Evolutionary conservation across 35 echinoderm and acorn worm species (phyloP), one percentile per base, ranked within the genome.

Genomic region (Lytechinus pictus): DNA sequence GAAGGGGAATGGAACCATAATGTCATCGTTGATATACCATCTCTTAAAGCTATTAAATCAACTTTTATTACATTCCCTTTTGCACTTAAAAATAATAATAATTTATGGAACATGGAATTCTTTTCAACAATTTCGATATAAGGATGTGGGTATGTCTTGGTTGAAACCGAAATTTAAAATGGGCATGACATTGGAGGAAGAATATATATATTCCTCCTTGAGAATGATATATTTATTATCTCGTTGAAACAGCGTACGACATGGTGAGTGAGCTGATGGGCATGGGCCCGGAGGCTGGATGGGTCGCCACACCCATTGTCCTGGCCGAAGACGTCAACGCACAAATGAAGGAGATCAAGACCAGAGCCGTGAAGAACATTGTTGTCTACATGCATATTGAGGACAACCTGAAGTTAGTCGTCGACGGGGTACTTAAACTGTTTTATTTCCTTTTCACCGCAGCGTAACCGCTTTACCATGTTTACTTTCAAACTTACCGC

Each of bases 341-440:
- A 12, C 96, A 96, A 90, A 92, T 94, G 28, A 95, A 97, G 51
- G 94, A 96, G 4, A 19, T 98, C 52, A 96, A 96, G 56, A 29
- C 88, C 9, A 94, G 92, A 51, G 55, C 86, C 54, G 87, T 92
- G 5, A 96, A 98, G 86, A 98, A 98, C 54, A 94, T 97, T 87
- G 55, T 98, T 9, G 57, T 97, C 13, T 97, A 58, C 93, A 72
- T 97, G 14, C 95, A 94, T n/a, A 92, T 96, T 27, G 97, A 97
- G 93, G 97, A 98, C n/a, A 95, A 96, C 54, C 91, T 96, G 9
- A 94, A 96, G 28, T 33, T 6, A 28, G 97, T 98, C 16, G 93
- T 98, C 9, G 86, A 86, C 53, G 94, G 71, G 93, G 96, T 96
- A 61, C 51, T 94, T 94, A 16, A 52, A 27, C 10, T n/a, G 2